Percentiles rank a stretch among this genome's conserved stretches.
Conservation (phyloP, 1,140 invertebrate genomes). For the Geopemphigus sp. region DNA sequence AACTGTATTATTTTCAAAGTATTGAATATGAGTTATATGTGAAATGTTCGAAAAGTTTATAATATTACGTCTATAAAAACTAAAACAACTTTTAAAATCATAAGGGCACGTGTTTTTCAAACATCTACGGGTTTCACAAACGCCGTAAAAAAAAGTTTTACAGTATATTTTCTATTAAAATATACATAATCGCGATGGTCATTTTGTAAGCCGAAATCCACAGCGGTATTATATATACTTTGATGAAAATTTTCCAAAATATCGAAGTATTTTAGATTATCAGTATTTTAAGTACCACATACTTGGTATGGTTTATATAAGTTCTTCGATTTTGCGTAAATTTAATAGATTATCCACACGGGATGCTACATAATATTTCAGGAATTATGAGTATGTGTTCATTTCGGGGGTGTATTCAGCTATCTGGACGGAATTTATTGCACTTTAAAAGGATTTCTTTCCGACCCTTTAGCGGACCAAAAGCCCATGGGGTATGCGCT, state of each 20-base stretch:
- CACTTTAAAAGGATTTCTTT: slow-evolving; percentile 36
- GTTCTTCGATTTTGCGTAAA: slow-evolving; percentile 11
- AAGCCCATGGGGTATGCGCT: slow-evolving; percentile 32
- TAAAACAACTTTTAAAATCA: slow-evolving; percentile 15
- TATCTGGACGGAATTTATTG: slow-evolving; percentile 35
- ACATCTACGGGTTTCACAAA: background rate
- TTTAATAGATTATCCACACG: slow-evolving; percentile 13
- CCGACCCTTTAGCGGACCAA: slow-evolving; percentile 26
- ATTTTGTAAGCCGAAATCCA: background rate
- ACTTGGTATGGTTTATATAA: background rate
- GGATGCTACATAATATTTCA: slow-evolving; percentile 34
- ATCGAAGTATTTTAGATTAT: slow-evolving; percentile 3
- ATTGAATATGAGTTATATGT: slow-evolving; percentile 29
- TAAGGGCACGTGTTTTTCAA: slow-evolving; percentile 14
- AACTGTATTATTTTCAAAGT: background rate
- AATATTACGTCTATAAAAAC: slow-evolving; percentile 1
- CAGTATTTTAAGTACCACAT: background rate
- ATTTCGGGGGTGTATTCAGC: slow-evolving; percentile 25
- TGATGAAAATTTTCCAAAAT: background rate
- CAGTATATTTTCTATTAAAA: slow-evolving; percentile 14
- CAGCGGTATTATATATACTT: background rate
- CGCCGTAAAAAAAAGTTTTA: slow-evolving; percentile 14
- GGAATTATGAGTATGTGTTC: slow-evolving; percentile 44
- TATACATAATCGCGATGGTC: background rate
- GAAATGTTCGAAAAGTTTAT: background rate